Conservation (phyloP, 2,888 invertebrate genomes). For the Dynastes grantii region DNA sequence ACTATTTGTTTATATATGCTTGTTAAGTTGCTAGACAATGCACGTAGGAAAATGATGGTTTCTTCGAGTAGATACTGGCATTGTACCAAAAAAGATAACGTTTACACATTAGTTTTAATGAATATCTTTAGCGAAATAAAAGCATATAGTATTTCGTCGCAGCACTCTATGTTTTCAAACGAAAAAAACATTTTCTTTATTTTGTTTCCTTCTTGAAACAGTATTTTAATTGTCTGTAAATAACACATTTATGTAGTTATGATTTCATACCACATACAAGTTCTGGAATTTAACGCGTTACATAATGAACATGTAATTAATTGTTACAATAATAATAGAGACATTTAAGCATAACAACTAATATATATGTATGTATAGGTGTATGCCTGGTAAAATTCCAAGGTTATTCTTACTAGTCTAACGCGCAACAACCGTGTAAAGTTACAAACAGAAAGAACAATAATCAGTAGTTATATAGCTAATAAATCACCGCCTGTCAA, state of each 20-base stretch:
- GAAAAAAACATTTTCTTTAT: too few relatives aligned
- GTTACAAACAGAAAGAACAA: constrained; percentile 13
- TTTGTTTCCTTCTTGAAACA: too few relatives aligned
- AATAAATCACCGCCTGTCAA: constrained; percentile 17
- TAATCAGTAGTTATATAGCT: constrained; percentile 16
- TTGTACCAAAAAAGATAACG: too few relatives aligned
- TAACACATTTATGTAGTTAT: background rate
- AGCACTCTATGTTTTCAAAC: too few relatives aligned
- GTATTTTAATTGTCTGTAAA: too few relatives aligned
- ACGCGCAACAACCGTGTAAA: constrained; percentile 16
- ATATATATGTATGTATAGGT: background rate
- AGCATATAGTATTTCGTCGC: too few relatives aligned
- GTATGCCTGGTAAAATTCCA: constrained; percentile 30
- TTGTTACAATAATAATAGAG: constrained; percentile 49
- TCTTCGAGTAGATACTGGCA: too few relatives aligned
- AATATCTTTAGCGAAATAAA: too few relatives aligned
- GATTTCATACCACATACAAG: constrained; percentile 10
- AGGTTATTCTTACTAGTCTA: constrained; percentile 3
- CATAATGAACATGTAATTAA: constrained; percentile 48
- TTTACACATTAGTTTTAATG: too few relatives aligned
- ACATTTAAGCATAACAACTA: constrained; percentile 44
- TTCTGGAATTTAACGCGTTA: constrained; percentile 42
- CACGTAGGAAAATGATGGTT: too few relatives aligned
- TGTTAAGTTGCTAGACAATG: too few relatives aligned
- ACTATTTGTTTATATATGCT: too few relatives aligned